A percentile compares a stretch with the other conserved stretches of the same genome.
Conservation (phyloP, 2,113 vertebrate species). For the Formicarius rufipectus region DNA sequence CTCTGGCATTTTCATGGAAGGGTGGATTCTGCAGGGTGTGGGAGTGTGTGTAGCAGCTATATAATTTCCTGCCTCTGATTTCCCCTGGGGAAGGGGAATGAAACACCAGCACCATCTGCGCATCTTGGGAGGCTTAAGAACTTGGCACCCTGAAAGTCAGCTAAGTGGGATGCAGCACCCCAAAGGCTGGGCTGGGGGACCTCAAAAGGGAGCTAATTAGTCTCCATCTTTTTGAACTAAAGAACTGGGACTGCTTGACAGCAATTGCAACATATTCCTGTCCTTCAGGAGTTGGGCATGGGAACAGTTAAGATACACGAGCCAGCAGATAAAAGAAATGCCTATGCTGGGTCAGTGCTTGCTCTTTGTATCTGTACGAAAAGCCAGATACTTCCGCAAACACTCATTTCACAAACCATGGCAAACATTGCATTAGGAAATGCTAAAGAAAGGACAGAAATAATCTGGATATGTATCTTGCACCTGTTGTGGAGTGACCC, state of each 20-base stretch:
- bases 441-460: not conserved
- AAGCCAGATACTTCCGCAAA: not conserved
- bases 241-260: not conserved
- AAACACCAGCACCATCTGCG: not conserved
- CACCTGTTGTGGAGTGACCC: not conserved
- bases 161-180: not conserved
- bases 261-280: not conserved
- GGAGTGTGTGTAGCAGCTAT: not conserved
- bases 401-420: conserved; percentile 5
- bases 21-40: not conserved
- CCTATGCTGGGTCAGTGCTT: not conserved
- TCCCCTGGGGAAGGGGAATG: not conserved
- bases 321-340: conserved; percentile 3
- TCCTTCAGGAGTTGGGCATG: not conserved
- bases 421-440: not conserved
- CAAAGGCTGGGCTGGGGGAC: not conserved
- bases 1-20: conserved; percentile 18
- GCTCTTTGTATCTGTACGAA: not conserved
- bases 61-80: not conserved
- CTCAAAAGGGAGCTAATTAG: not conserved
- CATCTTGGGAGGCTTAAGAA: not conserved
- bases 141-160: not conserved
- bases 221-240: not conserved
- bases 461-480: not conserved
- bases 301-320: not conserved